phyloP scores from a whole-genome alignment of 2,113 vertebrate species.

The Panthera tigris region DNA sequence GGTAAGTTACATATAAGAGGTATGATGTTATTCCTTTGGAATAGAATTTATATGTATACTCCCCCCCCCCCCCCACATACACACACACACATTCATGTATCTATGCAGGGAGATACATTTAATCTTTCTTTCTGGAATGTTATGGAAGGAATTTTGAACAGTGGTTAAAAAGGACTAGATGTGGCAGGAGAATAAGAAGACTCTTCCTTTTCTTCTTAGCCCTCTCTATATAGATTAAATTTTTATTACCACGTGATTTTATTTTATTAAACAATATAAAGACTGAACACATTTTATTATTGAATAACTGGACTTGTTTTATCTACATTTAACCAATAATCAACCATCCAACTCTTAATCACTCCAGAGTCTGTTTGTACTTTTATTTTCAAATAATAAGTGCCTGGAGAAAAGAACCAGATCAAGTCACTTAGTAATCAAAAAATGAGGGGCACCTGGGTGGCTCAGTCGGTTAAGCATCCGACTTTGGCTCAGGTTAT shows the following conservation, averaged over 20 bases:
- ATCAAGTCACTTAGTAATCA: neutral
- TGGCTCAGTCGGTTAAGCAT: no score
- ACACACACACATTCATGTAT: neutral
- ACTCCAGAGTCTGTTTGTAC: neutral
- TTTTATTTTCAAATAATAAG: neutral
- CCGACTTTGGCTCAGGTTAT: no score
- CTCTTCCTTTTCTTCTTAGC: neutral
- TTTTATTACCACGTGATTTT: slow-evolving; percentile 33
- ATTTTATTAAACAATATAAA: slow-evolving; percentile 32
- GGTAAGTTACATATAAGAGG: neutral
- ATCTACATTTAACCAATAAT: neutral
- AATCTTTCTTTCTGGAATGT: slow-evolving; percentile 17
- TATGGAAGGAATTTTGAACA: neutral
- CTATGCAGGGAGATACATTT: neutral
- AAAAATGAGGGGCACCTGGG: neutral
- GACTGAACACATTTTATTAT: neutral
- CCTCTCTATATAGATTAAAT: neutral
- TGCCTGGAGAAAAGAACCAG: neutral
- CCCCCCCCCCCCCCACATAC: rapidly evolving
- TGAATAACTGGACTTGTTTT: slow-evolving; percentile 26
- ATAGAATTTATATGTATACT: neutral
- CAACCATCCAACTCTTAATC: neutral
- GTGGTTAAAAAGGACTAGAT: neutral
- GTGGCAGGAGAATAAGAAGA: neutral
- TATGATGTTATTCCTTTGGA: neutral